These are phyloP conservation scores for Thalassaphorura encarpata DNA, from an alignment of 1,140 invertebrate species.

Conservation along the genomic window DNA sequence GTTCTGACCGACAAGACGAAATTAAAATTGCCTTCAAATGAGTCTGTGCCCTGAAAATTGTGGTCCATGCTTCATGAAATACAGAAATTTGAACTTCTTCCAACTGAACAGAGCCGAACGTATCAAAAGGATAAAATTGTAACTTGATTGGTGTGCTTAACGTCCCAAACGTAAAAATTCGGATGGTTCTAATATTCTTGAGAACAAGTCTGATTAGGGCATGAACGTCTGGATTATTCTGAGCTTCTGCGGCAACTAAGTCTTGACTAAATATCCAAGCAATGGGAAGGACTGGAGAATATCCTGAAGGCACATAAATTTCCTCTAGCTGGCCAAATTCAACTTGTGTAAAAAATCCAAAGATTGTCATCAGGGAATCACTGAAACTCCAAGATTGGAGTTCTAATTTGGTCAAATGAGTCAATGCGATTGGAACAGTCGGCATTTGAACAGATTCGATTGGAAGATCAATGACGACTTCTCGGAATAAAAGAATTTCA, in stretches of 20 bases:
- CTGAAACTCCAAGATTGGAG: neutral
- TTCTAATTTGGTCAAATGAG: neutral
- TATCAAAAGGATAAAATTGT: neutral
- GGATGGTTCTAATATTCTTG: neutral
- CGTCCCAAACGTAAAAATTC: neutral
- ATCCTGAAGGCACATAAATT: neutral
- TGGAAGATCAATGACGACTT: neutral
- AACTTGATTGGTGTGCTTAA: neutral
- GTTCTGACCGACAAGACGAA: neutral
- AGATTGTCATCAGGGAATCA: neutral
- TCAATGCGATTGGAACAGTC: neutral
- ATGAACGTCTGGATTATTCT: too few relatives aligned
- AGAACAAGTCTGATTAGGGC: neutral
- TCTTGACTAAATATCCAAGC: neutral
- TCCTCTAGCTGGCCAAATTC: neutral
- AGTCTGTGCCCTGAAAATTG: neutral
- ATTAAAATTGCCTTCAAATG: neutral
- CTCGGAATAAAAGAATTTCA: neutral
- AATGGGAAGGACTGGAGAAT: neutral
- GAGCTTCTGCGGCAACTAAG: neutral
- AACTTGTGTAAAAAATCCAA: neutral
- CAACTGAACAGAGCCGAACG: neutral
- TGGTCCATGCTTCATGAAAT: neutral
- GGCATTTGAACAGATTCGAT: neutral
- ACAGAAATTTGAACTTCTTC: neutral